phyloP scores from a whole-genome alignment of 2,888 invertebrate genomes.

The Drosophila quinaria region DNA sequence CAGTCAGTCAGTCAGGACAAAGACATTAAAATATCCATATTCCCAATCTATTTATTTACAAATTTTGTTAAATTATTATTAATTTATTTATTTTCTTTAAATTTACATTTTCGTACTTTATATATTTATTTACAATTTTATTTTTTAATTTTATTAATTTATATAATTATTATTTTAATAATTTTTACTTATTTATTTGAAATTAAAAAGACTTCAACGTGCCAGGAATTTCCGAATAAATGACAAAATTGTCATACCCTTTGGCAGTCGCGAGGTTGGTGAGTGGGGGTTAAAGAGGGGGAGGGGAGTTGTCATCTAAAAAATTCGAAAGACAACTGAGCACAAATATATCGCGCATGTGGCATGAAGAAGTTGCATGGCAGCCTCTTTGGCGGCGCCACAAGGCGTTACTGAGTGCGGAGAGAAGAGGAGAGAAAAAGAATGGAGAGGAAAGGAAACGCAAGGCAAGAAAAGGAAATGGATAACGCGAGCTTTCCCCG shows the following conservation, averaged over 20 bases:
- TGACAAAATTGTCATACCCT: constrained; percentile 9
- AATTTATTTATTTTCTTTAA: too few relatives aligned
- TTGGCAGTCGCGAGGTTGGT: neutral
- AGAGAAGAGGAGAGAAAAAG: neutral
- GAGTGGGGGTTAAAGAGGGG: neutral
- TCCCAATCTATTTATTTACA: too few relatives aligned
- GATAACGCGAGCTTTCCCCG: constrained; percentile 33
- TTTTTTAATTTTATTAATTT: too few relatives aligned
- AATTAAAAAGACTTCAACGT: too few relatives aligned
- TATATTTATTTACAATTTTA: too few relatives aligned
- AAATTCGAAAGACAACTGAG: constrained; percentile 5
- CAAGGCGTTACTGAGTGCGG: constrained; percentile 53
- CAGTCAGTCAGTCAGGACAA: too few relatives aligned
- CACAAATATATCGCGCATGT: constrained; percentile 9
- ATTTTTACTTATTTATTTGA: too few relatives aligned
- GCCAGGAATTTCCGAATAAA: neutral
- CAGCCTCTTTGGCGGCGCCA: constrained; percentile 28
- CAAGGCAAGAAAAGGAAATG: constrained; percentile 41
- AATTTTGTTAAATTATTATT: too few relatives aligned
- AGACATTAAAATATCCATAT: too few relatives aligned
- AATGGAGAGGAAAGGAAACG: too few relatives aligned
- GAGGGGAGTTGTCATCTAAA: neutral
- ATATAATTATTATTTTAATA: too few relatives aligned
- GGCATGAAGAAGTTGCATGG: constrained; percentile 7
- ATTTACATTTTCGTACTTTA: too few relatives aligned